Evolutionary conservation across 64 coral and sea anemone genomes (phyloP).

Genomic region (Hydrozoanthus tunicans): DNA sequence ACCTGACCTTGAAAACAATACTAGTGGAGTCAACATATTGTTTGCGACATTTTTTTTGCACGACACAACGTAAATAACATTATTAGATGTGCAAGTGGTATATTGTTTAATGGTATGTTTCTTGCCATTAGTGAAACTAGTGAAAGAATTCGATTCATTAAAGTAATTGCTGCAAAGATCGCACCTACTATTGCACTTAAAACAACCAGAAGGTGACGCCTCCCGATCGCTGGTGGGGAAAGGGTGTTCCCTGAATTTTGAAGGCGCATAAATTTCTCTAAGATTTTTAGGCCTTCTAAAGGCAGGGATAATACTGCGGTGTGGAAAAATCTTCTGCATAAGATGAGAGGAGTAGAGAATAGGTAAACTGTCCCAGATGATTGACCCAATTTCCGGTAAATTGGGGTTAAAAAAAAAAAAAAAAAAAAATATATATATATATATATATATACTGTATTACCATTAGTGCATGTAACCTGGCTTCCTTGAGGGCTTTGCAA

Average conservation of each 20-base stretch:
- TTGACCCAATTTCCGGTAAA: not conserved
- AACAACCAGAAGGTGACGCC: too few species aligned
- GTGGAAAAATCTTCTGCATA: not conserved
- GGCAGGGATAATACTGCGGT: not conserved
- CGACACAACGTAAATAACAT: slow-evolving; percentile 8
- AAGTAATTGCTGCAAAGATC: slow-evolving; percentile 38
- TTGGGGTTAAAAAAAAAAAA: not conserved
- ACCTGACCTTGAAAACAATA: slow-evolving; percentile 25
- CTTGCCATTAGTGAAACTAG: not conserved
- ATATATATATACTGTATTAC: not conserved
- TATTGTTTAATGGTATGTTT: not conserved
- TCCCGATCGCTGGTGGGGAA: too few species aligned
- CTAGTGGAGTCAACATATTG: slow-evolving; percentile 53
- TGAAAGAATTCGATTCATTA: slow-evolving; percentile 1
- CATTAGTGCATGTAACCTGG: not conserved
- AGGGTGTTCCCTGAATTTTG: too few species aligned
- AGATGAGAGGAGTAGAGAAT: not conserved
- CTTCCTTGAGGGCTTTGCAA: not conserved
- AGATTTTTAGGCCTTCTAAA: too few species aligned
- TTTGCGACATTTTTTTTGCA: slow-evolving; percentile 36
- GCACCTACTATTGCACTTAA: not conserved
- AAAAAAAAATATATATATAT: too few species aligned
- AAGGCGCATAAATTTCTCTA: too few species aligned
- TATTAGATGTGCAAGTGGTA: not conserved
- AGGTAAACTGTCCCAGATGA: not conserved